Percentiles rank a stretch among this genome's conserved stretches.
phyloP scores from a whole-genome alignment of 2,113 vertebrate species.

The Microtus montanus region DNA sequence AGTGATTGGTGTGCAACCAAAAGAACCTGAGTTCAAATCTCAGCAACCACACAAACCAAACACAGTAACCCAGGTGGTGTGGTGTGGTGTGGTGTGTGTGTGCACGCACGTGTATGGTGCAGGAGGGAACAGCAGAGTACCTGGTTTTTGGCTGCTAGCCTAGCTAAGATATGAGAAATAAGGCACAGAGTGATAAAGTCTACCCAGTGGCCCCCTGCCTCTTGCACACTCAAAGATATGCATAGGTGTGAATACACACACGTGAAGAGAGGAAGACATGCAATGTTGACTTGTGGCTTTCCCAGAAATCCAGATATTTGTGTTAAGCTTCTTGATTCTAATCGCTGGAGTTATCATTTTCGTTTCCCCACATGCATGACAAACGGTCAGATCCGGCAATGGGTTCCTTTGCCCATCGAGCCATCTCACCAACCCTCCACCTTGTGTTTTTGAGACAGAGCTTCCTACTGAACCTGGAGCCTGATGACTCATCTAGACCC shows the following conservation, averaged over 20 bases:
- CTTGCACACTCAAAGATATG: too few relatives aligned
- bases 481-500: not conserved
- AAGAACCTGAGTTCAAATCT: not conserved
- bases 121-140: not conserved
- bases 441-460: too few relatives aligned
- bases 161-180: too few relatives aligned
- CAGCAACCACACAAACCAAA: not conserved
- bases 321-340: too few relatives aligned
- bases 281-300: too few relatives aligned
- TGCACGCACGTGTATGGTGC: not conserved
- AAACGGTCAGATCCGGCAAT: not conserved
- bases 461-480: not conserved
- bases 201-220: too few relatives aligned
- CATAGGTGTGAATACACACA: too few relatives aligned
- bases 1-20: not conserved
- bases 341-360: not conserved
- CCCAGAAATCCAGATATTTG: too few relatives aligned
- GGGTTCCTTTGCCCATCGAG: not conserved
- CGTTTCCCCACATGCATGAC: fast-evolving
- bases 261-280: too few relatives aligned
- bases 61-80: not conserved
- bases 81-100: not conserved
- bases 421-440: not conserved
- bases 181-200: too few relatives aligned
- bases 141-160: too few relatives aligned